phyloP scores from a whole-genome alignment of 2,113 vertebrate genomes.

The Campylomormyrus numenius region DNA sequence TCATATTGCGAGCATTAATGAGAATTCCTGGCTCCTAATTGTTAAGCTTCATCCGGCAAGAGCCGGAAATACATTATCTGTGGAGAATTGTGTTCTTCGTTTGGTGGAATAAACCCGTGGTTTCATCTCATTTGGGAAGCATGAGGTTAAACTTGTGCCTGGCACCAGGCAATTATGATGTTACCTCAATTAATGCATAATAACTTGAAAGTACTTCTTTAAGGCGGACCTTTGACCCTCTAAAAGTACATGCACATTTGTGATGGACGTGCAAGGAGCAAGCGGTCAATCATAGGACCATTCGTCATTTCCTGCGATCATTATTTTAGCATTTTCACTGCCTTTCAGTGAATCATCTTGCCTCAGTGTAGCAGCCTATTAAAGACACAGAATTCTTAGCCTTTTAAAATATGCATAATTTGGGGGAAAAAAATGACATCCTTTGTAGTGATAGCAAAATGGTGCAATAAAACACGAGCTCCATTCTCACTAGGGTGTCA shows the following conservation, averaged over 20 bases:
- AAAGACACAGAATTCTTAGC: neutral
- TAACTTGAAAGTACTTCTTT: neutral
- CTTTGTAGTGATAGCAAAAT: neutral
- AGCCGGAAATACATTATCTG: neutral
- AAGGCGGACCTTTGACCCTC: neutral
- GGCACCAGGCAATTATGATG: neutral
- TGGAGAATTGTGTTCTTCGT: neutral
- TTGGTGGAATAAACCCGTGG: neutral
- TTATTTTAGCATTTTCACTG: neutral
- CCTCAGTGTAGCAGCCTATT: neutral
- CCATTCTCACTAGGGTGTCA: neutral
- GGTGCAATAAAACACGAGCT: neutral
- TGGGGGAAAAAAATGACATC: neutral
- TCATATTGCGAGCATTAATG: neutral
- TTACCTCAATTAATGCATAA: neutral
- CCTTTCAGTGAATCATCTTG: conserved; percentile 6
- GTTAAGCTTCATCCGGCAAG: neutral
- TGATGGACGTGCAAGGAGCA: neutral
- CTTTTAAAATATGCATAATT: neutral
- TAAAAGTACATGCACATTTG: neutral
- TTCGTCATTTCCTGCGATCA: neutral
- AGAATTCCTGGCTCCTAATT: neutral
- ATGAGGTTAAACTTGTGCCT: neutral
- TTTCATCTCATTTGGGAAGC: neutral
- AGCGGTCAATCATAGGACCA: neutral